Evolutionary conservation across 2,797 vertebrate genomes (phyloP), one percentile per base, ranked within the genome.

Genomic region (Anguilla marmorata): DNA sequence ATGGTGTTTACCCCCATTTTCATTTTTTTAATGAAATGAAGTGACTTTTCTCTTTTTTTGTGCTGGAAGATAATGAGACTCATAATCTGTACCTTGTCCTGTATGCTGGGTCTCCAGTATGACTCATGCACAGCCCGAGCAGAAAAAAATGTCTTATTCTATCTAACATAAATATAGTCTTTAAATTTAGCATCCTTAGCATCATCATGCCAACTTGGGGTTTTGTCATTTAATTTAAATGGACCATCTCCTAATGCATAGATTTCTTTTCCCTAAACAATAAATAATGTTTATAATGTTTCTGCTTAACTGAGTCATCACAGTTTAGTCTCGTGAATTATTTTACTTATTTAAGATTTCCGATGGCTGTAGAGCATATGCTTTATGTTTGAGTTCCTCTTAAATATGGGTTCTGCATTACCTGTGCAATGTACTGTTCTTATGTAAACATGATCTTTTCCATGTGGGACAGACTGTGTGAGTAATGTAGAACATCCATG

Each of bases 81-180:
- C 12, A 16, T 80, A 54, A 84, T 69, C 60, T 56, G 24, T 11
- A 37, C 16, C 66, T 54, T 79, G 72, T 16, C 12, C 12, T 72
- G 14, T 33, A 58, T 63, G 45, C 50, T 60, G 50, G 89, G 85
- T 92, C 93, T 93, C 91, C 88, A 90, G 92, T 90, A 94, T 93
- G 93, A 93, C 91, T 94, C 94, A 94, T 93, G 94, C 88, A 93
- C 94, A 94, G 95, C 90, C 91, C 94, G 93, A 93, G 93, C 91
- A 91, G 94, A 95, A 94, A 91, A 92, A 92, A 93, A 91, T 94
- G 94, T 21, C 74, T 95, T 94, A 93, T 95, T 95, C 95, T 93
- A 93, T 94, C 91, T 89, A 90, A 89, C 91, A 92, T 94, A 92
- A 92, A 92, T 94, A 94, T 94, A 41, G 37, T 41, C 37, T 94